Evolutionary conservation across 1,140 invertebrate genomes (phyloP).

Genomic region (Euwallacea similis): DNA sequence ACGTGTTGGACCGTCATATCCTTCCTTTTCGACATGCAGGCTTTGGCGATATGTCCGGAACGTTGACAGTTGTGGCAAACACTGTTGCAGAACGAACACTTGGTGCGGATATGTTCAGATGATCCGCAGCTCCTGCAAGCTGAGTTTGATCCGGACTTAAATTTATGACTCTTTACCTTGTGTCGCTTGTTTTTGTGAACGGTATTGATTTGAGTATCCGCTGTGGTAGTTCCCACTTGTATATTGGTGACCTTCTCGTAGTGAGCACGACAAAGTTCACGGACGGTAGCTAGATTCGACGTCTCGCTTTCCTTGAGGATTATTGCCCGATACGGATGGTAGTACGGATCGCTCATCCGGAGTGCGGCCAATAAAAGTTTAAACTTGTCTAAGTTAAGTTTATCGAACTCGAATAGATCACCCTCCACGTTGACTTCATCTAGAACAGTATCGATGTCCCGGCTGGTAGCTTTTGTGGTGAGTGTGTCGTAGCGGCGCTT

Average conservation of each 20-base stretch:
- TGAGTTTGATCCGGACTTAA: too few relatives aligned
- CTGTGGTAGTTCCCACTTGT: too few relatives aligned
- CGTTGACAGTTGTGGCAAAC: background rate
- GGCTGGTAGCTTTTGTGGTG: background rate
- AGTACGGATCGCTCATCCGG: too few relatives aligned
- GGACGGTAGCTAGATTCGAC: too few relatives aligned
- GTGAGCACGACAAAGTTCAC: too few relatives aligned
- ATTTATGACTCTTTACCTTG: too few relatives aligned
- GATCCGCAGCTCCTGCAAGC: background rate
- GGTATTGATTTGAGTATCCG: too few relatives aligned
- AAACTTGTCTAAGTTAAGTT: background rate
- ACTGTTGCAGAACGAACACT: background rate
- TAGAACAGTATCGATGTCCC: background rate
- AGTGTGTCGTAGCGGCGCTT: background rate
- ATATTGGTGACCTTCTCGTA: too few relatives aligned
- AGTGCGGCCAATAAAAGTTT: slow-evolving; percentile 1
- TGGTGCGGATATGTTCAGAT: background rate
- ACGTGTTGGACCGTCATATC: background rate
- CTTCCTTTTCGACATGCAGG: background rate
- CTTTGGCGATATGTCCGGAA: background rate
- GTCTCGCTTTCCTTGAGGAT: too few relatives aligned
- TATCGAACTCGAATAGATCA: background rate
- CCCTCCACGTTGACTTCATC: background rate
- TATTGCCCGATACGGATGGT: too few relatives aligned
- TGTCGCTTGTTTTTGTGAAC: too few relatives aligned